phyloP scores from a whole-genome alignment of 2,888 invertebrate genomes.

The Lapara coniferarum region DNA sequence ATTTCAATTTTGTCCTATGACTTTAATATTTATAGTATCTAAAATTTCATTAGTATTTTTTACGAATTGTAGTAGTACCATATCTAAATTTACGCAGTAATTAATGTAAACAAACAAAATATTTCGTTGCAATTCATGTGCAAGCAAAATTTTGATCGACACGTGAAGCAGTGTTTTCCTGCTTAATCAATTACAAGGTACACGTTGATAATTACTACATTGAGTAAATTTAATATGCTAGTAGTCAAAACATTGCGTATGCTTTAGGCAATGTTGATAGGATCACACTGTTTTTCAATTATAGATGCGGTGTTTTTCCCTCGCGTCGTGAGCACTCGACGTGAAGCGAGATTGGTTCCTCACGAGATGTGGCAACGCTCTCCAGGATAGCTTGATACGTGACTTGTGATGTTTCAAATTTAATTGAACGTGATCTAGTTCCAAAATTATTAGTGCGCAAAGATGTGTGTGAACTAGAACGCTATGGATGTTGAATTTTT shows the following conservation, averaged over 20 bases:
- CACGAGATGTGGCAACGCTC: neutral
- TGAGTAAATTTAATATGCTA: neutral
- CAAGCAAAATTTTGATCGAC: slow-evolving; percentile 11
- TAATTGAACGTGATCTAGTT: no score
- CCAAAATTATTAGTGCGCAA: no score
- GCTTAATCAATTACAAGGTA: slow-evolving; percentile 11
- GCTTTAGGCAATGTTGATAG: neutral
- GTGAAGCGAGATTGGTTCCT: slow-evolving; percentile 17
- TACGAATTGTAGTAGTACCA: no score
- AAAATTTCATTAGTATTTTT: no score
- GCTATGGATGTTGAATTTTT: no score
- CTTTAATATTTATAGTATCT: no score
- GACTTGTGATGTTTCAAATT: neutral
- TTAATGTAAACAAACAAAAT: neutral
- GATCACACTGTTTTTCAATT: slow-evolving; percentile 13
- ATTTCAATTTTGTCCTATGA: no score
- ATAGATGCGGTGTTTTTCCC: slow-evolving; percentile 1
- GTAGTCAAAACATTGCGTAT: neutral
- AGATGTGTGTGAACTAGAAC: no score
- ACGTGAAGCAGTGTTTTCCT: slow-evolving; percentile 3
- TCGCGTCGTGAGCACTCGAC: slow-evolving; percentile 13
- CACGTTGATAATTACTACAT: slow-evolving; percentile 6
- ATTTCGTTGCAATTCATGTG: neutral
- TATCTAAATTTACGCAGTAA: neutral
- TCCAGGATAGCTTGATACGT: neutral